These are phyloP conservation scores for Corythornis madagascariensis DNA, from an alignment of 2,113 vertebrate genomes.

Conservation along the genomic window DNA sequence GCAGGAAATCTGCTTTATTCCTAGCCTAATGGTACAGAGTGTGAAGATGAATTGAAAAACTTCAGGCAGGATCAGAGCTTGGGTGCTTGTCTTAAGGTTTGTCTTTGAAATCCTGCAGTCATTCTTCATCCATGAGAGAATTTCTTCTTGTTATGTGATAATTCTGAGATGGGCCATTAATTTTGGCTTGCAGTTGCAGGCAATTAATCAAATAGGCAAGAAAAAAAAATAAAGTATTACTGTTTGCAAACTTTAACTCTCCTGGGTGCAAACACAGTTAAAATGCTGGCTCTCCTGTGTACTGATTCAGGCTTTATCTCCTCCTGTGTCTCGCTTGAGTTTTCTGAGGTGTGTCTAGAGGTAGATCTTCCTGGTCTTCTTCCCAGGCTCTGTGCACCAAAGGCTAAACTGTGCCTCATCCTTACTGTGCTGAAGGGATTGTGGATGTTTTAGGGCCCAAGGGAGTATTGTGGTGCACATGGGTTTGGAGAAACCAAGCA, in stretches of 20 bases:
- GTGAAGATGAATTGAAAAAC: background rate
- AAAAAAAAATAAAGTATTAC: background rate
- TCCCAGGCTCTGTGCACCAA: background rate
- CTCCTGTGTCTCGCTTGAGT: background rate
- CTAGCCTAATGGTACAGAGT: background rate
- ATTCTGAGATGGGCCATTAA: background rate
- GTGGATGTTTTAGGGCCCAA: background rate
- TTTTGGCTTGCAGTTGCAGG: background rate
- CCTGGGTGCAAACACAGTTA: background rate
- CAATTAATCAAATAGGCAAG: slow-evolving; percentile 13
- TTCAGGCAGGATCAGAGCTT: background rate
- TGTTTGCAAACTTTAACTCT: background rate
- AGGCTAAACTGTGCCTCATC: background rate
- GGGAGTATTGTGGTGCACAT: background rate
- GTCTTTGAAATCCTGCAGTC: background rate
- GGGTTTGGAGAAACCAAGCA: background rate
- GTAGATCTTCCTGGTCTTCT: background rate
- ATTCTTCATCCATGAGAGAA: background rate
- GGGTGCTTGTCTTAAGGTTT: background rate
- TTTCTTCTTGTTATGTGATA: background rate
- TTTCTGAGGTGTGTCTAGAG: background rate
- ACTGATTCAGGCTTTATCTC: background rate
- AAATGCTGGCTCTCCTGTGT: background rate
- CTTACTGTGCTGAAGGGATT: background rate
- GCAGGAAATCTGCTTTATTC: background rate